Percentiles rank a stretch among this genome's conserved stretches.
These are phyloP conservation scores for Eremophila alpestris DNA, from an alignment of 2,797 vertebrate genomes.

Conservation along the genomic window DNA sequence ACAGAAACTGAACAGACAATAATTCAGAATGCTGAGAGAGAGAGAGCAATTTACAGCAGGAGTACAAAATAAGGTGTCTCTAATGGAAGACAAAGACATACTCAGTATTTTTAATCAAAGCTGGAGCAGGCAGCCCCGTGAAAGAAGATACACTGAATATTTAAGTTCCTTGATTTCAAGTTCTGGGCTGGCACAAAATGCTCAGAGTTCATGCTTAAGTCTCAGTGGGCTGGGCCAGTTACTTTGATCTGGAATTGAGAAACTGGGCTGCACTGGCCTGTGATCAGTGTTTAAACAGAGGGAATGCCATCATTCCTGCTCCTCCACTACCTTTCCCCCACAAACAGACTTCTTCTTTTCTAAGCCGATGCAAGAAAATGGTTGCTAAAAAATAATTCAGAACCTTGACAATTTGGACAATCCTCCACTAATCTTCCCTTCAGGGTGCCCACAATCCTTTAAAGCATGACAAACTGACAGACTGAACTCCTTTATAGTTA, in stretches of 20 bases:
- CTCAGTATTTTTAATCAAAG: not conserved
- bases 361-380: not conserved
- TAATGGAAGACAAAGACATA: not conserved
- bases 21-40: not conserved
- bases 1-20: not conserved
- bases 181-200: not conserved
- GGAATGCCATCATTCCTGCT: not conserved
- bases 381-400: slow-evolving; percentile 40
- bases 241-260: not conserved
- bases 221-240: not conserved
- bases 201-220: not conserved
- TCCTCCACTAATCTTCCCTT: slow-evolving; percentile 58
- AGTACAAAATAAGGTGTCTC: not conserved
- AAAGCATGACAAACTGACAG: slow-evolving; percentile 60
- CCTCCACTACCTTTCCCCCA: not conserved
- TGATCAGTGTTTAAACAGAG: accelerated
- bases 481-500: not conserved
- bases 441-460: slow-evolving; percentile 67
- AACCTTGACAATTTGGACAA: slow-evolving; percentile 26
- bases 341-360: not conserved
- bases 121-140: not conserved
- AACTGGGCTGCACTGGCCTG: not conserved
- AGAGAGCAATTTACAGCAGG: not conserved
- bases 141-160: not conserved
- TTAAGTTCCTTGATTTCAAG: not conserved